Evolutionary conservation across 2,888 invertebrate species (phyloP).

Genomic region (Thereva unica): DNA sequence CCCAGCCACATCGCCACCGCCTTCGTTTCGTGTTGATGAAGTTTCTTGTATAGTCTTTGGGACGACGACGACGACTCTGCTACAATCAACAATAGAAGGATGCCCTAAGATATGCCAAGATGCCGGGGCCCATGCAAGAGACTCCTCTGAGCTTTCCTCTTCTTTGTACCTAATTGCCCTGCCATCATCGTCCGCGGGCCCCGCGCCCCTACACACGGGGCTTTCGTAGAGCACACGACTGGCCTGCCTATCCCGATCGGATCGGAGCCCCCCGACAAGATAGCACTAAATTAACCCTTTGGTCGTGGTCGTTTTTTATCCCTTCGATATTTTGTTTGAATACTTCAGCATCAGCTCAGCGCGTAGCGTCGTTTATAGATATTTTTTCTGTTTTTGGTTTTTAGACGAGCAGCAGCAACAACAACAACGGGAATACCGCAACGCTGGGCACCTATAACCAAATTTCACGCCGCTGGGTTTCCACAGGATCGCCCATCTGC

Average conservation of each 20-base stretch:
- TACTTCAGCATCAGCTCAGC: neutral
- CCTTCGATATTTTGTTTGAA: neutral
- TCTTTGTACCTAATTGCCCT: conserved; percentile 24
- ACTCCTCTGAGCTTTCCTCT: conserved; percentile 1
- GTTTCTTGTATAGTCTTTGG: neutral
- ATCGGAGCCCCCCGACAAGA: neutral
- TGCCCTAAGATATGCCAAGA: neutral
- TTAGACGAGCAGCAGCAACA: neutral
- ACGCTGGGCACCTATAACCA: conserved; percentile 25
- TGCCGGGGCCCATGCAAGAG: conserved; percentile 7
- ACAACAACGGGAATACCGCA: conserved; percentile 10
- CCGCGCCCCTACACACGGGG: neutral
- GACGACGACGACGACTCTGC: neutral
- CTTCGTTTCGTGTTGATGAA: neutral
- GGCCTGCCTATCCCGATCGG: neutral
- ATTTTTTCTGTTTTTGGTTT: too few species aligned
- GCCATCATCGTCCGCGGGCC: neutral
- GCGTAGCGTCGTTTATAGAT: too few species aligned
- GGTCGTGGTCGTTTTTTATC: neutral
- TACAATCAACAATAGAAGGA: conserved; percentile 8
- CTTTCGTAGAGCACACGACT: conserved; percentile 22
- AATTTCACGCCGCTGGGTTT: conserved; percentile 29
- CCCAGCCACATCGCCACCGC: neutral
- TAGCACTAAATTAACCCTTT: conserved; percentile 19
- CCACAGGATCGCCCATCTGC: conserved; percentile 20